phyloP scores from a whole-genome alignment of 2,888 invertebrate genomes.

The Balanococcus diminutus region DNA sequence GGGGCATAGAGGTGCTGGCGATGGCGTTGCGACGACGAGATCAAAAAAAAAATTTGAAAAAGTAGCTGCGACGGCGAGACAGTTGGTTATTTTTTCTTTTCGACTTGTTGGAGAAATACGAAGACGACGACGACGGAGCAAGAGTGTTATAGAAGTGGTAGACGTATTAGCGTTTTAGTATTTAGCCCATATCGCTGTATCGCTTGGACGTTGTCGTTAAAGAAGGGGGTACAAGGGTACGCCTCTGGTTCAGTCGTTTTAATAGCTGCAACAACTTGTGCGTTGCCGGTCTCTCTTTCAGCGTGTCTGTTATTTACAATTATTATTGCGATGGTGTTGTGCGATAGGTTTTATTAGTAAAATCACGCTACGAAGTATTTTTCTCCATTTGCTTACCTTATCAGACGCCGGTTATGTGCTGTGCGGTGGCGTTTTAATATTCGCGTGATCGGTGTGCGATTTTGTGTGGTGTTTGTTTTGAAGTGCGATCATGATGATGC shows the following conservation, averaged over 20 bases:
- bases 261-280: conserved; percentile 47
- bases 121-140: not conserved
- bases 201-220: conserved; percentile 43
- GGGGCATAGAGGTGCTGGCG: not conserved
- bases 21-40: not conserved
- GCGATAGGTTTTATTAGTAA: conserved; percentile 20
- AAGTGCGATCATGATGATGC: not conserved
- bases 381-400: not conserved
- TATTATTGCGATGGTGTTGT: conserved; percentile 43
- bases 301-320: conserved; percentile 41
- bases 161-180: conserved; percentile 35
- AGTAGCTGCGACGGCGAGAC: not conserved
- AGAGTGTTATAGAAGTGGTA: not conserved
- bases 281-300: conserved; percentile 45
- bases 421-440: not conserved
- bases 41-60: not conserved
- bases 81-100: not conserved
- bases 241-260: conserved; percentile 47
- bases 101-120: not conserved
- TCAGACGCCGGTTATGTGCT: not conserved
- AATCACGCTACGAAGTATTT: not conserved
- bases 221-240: conserved; percentile 29
- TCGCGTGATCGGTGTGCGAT: not conserved
- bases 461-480: not conserved
- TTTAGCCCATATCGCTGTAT: conserved; percentile 34